phyloP scores from a whole-genome alignment of 2,797 vertebrate genomes.

The Galaxias olidus region DNA sequence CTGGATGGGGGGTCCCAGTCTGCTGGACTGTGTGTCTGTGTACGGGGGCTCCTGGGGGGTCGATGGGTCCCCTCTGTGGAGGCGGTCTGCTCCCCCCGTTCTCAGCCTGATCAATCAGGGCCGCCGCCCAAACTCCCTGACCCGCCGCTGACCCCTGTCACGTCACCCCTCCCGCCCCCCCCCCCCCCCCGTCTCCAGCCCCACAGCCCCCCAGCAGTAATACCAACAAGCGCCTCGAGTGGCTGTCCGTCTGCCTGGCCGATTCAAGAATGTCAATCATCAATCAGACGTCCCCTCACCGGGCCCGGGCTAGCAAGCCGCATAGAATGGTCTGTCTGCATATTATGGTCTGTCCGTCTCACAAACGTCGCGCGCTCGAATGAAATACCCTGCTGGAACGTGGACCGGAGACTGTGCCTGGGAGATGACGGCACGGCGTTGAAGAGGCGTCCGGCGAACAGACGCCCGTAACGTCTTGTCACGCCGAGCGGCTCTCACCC shows the following conservation, averaged over 20 bases:
- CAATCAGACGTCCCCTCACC: slow-evolving; percentile 51
- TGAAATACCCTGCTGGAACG: slow-evolving; percentile 30
- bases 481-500: slow-evolving; percentile 28
- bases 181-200: too few relatives aligned
- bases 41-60: slow-evolving; percentile 3
- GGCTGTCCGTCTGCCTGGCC: slow-evolving; percentile 60
- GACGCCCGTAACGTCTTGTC: slow-evolving; percentile 34
- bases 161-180: slow-evolving; percentile 49
- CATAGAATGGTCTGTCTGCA: slow-evolving; percentile 62
- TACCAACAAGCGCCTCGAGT: slow-evolving; percentile 45
- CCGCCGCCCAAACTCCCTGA: slow-evolving; percentile 60
- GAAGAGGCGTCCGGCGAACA: slow-evolving; percentile 40
- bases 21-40: slow-evolving; percentile 20
- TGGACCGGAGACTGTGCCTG: too few relatives aligned
- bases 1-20: too few relatives aligned
- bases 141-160: slow-evolving; percentile 68
- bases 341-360: slow-evolving; percentile 31
- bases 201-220: slow-evolving; percentile 43
- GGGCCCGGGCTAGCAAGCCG: slow-evolving; percentile 53
- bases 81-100: slow-evolving; percentile 66
- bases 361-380: slow-evolving; percentile 36
- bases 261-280: slow-evolving; percentile 60
- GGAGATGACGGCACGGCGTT: slow-evolving; percentile 28
- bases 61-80: slow-evolving; percentile 22
- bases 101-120: slow-evolving; percentile 77